Conservation (phyloP, 2,113 vertebrate genomes). For the Stomatorhinus ivindoensis region DNA sequence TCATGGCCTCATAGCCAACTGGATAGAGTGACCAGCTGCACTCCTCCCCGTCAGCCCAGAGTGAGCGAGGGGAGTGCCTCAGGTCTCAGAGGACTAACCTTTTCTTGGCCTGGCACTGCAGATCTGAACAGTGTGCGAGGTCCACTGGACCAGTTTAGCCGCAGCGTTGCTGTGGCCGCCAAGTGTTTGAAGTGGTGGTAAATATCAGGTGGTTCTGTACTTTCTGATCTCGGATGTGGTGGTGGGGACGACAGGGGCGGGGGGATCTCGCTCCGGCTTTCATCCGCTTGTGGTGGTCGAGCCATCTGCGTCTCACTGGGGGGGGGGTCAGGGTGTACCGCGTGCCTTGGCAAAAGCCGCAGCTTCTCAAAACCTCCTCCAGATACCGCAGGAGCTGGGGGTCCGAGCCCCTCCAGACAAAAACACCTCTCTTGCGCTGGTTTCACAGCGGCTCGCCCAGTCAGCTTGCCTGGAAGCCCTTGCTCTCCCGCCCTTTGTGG, state of each 20-base stretch:
- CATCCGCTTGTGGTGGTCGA: constrained; percentile 2
- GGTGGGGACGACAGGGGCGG: not conserved
- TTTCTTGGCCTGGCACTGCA: not conserved
- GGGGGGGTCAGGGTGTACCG: not conserved
- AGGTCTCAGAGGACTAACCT: not conserved
- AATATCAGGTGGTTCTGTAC: constrained; percentile 3
- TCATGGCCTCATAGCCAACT: not conserved
- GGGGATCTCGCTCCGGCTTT: not conserved
- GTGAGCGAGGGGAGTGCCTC: not conserved
- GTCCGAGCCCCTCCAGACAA: not conserved
- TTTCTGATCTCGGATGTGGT: not conserved
- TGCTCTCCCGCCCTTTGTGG: not conserved
- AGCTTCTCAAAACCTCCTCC: constrained; percentile 7
- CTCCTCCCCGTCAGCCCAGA: not conserved
- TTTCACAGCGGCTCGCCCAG: not conserved
- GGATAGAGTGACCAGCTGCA: not conserved
- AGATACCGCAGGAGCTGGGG: not conserved
- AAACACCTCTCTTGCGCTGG: not conserved
- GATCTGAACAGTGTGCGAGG: not conserved
- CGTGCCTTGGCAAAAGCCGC: not conserved
- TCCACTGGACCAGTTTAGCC: not conserved
- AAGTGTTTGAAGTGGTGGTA: not conserved
- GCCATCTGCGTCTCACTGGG: constrained; percentile 1
- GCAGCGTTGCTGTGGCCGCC: not conserved
- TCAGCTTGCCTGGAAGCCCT: not conserved